Evolutionary conservation across 2,113 vertebrate species (phyloP).

Genomic region (Lepisosteus osseus): DNA sequence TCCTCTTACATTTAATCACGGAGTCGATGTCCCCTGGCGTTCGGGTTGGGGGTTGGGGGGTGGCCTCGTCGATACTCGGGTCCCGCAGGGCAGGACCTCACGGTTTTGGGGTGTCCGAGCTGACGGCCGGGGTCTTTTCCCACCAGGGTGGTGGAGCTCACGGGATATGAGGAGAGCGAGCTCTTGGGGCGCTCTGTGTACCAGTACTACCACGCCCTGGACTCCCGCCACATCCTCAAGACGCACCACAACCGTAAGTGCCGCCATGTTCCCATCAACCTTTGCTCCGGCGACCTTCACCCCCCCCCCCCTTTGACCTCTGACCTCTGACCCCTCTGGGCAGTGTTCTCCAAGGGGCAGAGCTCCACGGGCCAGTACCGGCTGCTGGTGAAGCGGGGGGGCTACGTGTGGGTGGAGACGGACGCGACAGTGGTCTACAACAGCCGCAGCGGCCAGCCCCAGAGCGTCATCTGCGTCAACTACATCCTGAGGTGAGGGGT

Average conservation of each 20-base stretch:
- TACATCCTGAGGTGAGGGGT: slow-evolving; percentile 46
- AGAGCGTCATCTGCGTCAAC: slow-evolving; percentile 45
- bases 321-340: slow-evolving; percentile 4
- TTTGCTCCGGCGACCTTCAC: background rate
- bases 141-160: slow-evolving; percentile 39
- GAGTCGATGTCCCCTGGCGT: too few species aligned
- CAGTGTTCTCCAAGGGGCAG: slow-evolving; percentile 49
- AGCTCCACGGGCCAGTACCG: slow-evolving; percentile 42
- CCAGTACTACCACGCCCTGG: slow-evolving; percentile 41
- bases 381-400: slow-evolving; percentile 37
- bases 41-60: too few species aligned
- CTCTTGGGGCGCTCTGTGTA: slow-evolving; percentile 45
- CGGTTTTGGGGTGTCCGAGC: background rate
- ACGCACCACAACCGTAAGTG: slow-evolving; percentile 40
- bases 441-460: slow-evolving; percentile 31
- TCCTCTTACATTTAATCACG: too few species aligned
- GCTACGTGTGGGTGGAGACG: slow-evolving; percentile 49
- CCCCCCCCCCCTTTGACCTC: background rate
- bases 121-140: background rate
- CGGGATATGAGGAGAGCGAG: slow-evolving; percentile 39
- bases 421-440: slow-evolving; percentile 38
- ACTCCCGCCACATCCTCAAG: slow-evolving; percentile 37
- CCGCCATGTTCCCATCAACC: background rate
- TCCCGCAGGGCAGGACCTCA: background rate
- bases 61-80: too few species aligned